Evolutionary conservation across 2,113 vertebrate species (phyloP).

Genomic region (Ophthalmolycus amberensis): DNA sequence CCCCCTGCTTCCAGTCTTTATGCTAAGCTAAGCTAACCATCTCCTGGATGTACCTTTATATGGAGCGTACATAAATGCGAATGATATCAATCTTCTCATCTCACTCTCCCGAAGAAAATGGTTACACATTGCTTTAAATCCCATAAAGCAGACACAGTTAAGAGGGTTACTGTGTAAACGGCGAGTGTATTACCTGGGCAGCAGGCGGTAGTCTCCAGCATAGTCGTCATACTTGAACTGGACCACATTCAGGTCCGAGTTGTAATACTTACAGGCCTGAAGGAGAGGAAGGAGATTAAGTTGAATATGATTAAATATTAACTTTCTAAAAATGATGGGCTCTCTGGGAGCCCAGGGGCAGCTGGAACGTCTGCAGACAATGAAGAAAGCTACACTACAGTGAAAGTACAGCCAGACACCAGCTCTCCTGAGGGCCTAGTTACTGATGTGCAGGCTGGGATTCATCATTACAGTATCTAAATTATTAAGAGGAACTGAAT

Average conservation of each 20-base stretch:
- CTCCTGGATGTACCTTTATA: neutral
- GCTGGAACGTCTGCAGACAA: constrained; percentile 26
- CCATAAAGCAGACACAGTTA: neutral
- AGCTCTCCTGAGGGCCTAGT: constrained; percentile 25
- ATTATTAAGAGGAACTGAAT: constrained; percentile 53
- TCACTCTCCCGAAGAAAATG: neutral
- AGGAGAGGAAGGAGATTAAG: constrained; percentile 54
- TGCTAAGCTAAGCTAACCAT: neutral
- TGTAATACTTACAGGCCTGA: constrained; percentile 97
- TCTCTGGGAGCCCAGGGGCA: constrained; percentile 23
- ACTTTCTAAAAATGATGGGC: constrained; percentile 20
- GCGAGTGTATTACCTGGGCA: constrained; percentile 88
- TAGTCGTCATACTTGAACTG: constrained; percentile 95
- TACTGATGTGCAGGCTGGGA: constrained; percentile 25
- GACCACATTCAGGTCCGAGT: constrained; percentile 92
- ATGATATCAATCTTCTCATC: neutral
- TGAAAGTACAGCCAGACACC: constrained; percentile 9
- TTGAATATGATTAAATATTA: constrained; percentile 50
- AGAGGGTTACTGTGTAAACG: neutral
- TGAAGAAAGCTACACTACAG: constrained; percentile 6
- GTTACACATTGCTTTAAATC: neutral
- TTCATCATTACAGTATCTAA: constrained; percentile 52
- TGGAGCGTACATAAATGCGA: neutral
- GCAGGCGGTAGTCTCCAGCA: constrained; percentile 92
- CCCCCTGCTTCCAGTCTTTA: neutral